These are phyloP conservation scores for Paramacrobiotus metropolitanus DNA, from an alignment of 1,140 invertebrate genomes.

Conservation along the genomic window DNA sequence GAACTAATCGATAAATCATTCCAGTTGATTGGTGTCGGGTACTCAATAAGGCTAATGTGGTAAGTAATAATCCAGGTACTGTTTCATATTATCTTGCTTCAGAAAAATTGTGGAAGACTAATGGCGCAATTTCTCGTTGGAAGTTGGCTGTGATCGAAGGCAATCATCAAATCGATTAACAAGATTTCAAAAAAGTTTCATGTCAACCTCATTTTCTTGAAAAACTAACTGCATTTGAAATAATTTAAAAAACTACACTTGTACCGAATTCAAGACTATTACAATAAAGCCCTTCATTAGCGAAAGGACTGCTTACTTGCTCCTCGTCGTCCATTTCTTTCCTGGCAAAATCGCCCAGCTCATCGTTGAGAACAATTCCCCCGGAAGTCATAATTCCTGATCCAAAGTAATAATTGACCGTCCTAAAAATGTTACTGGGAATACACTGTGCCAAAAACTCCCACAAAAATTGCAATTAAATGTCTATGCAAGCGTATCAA, in stretches of 20 bases:
- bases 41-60: no score
- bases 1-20: no score
- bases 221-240: not conserved
- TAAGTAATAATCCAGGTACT: no score
- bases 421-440: conserved; percentile 27
- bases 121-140: no score
- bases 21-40: no score
- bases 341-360: conserved; percentile 14
- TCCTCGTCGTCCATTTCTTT: conserved; percentile 4
- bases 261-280: not conserved
- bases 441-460: no score
- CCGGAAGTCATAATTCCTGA: conserved; percentile 24
- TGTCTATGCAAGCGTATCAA: not conserved
- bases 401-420: conserved; percentile 28
- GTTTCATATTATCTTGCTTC: no score
- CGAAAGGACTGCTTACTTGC: conserved; percentile 12
- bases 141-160: no score
- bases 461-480: conserved; percentile 9
- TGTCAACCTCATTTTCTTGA: no score
- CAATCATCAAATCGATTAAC: no score
- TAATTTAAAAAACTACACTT: not conserved
- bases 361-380: conserved; percentile 25
- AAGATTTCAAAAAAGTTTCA: no score
- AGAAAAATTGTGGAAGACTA: no score
- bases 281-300: not conserved